Conservation (phyloP, 2,888 invertebrate species). For the Drosophila mettleri region DNA sequence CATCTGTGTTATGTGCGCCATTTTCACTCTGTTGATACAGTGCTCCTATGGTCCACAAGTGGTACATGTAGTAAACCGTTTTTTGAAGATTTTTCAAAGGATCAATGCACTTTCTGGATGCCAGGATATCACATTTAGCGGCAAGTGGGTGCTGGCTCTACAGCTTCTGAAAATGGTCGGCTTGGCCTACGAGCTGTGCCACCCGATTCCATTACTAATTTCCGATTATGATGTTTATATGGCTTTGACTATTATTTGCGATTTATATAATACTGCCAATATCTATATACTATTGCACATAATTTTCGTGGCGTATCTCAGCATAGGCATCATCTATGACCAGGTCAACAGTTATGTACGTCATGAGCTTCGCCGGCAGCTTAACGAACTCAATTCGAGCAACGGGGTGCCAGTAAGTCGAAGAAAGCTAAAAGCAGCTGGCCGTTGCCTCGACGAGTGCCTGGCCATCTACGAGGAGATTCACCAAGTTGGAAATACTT, state of each 20-base stretch:
- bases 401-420: constrained; percentile 7
- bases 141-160: constrained; percentile 42
- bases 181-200: constrained; percentile 35
- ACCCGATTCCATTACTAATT: neutral
- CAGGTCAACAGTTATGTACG: constrained; percentile 55
- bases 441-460: constrained; percentile 48
- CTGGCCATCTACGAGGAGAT: constrained; percentile 61
- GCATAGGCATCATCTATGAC: constrained; percentile 55
- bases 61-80: constrained; percentile 47
- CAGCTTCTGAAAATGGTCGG: constrained; percentile 39
- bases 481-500: constrained; percentile 30
- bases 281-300: constrained; percentile 46
- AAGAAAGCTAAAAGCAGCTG: constrained; percentile 15
- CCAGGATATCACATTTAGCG: constrained; percentile 37
- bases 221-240: neutral
- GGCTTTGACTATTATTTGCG: accelerated
- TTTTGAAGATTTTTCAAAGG: constrained; percentile 45
- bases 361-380: constrained; percentile 36
- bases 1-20: constrained; percentile 22
- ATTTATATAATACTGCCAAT: constrained; percentile 23
- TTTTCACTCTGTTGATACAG: constrained; percentile 50
- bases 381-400: constrained; percentile 30
- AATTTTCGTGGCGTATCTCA: constrained; percentile 59
- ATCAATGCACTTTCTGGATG: constrained; percentile 30
- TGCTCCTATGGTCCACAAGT: constrained; percentile 33